Conservation (phyloP, 2,888 invertebrate species). For the Resseliella maxima region DNA sequence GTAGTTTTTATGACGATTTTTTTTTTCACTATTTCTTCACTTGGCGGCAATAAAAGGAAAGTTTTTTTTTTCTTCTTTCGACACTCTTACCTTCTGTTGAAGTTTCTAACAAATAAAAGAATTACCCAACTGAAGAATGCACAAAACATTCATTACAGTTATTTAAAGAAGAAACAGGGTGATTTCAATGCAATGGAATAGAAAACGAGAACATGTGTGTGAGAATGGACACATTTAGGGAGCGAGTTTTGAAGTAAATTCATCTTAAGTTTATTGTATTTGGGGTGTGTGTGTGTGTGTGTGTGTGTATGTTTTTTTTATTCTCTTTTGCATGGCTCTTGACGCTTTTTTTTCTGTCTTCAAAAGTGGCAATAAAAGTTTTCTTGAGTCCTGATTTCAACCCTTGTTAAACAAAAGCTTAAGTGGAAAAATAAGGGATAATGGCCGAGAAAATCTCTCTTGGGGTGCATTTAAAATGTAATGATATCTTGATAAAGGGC, state of each 20-base stretch:
- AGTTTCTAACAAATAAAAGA: slow-evolving; percentile 31
- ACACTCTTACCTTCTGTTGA: slow-evolving; percentile 19
- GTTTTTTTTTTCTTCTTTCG: not conserved
- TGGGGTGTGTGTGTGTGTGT: not conserved
- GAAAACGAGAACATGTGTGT: slow-evolving; percentile 31
- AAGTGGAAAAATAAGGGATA: slow-evolving; percentile 56
- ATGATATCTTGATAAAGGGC: slow-evolving; percentile 53
- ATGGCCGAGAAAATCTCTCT: slow-evolving; percentile 56
- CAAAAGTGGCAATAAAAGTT: slow-evolving; percentile 21
- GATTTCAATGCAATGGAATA: slow-evolving; percentile 21
- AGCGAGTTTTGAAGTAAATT: not conserved
- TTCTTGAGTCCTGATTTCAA: slow-evolving; percentile 54
- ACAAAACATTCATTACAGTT: slow-evolving; percentile 42
- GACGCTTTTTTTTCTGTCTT: slow-evolving; percentile 5
- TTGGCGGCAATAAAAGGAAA: not conserved
- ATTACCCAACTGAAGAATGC: slow-evolving; percentile 46
- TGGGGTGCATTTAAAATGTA: slow-evolving; percentile 57
- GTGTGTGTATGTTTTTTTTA: not conserved
- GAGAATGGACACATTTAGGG: slow-evolving; percentile 29
- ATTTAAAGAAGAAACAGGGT: not conserved
- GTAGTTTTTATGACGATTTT: not conserved
- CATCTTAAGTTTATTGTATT: slow-evolving; percentile 7
- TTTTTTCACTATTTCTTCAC: not conserved
- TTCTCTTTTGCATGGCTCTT: not conserved
- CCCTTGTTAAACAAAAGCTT: slow-evolving; percentile 56